These are phyloP conservation scores for Trissolcus basalis DNA, from an alignment of 1,140 invertebrate genomes.

Conservation along the genomic window DNA sequence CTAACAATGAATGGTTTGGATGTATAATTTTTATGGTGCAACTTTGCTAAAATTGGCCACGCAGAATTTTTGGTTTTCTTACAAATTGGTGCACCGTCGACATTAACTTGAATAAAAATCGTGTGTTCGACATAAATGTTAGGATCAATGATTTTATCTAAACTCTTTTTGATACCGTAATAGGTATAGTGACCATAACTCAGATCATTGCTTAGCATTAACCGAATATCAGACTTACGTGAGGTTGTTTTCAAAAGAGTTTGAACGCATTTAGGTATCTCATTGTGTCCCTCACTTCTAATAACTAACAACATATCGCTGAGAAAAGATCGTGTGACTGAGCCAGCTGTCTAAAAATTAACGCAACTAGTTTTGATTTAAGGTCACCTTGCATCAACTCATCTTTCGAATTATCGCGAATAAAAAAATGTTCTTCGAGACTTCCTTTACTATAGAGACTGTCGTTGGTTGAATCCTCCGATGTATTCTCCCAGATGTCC, in stretches of 20 bases:
- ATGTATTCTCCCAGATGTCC: too few relatives aligned
- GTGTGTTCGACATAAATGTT: constrained; percentile 28
- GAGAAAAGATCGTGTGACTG: constrained; percentile 9
- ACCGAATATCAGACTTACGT: constrained; percentile 9
- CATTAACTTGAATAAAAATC: background rate
- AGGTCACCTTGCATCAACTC: constrained; percentile 15
- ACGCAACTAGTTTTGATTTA: constrained; percentile 10
- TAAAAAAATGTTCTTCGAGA: background rate
- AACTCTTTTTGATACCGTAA: constrained; percentile 15
- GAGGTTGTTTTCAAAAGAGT: constrained; percentile 25
- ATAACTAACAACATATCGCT: constrained; percentile 20
- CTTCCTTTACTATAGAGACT: too few relatives aligned
- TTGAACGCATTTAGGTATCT: constrained; percentile 14
- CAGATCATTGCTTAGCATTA: constrained; percentile 15
- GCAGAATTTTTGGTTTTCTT: constrained; percentile 12
- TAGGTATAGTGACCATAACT: constrained; percentile 12
- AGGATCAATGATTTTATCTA: constrained; percentile 19
- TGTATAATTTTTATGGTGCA: constrained; percentile 16
- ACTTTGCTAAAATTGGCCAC: constrained; percentile 31
- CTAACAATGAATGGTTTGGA: constrained; percentile 30
- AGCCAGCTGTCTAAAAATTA: constrained; percentile 8
- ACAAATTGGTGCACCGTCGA: constrained; percentile 31
- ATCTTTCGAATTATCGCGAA: background rate
- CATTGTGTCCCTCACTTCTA: constrained; percentile 16
- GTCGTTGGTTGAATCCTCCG: too few relatives aligned